Evolutionary conservation across 2,113 vertebrate genomes (phyloP), one percentile per base, ranked within the genome.

Genomic region (Myiagra hebetior): DNA sequence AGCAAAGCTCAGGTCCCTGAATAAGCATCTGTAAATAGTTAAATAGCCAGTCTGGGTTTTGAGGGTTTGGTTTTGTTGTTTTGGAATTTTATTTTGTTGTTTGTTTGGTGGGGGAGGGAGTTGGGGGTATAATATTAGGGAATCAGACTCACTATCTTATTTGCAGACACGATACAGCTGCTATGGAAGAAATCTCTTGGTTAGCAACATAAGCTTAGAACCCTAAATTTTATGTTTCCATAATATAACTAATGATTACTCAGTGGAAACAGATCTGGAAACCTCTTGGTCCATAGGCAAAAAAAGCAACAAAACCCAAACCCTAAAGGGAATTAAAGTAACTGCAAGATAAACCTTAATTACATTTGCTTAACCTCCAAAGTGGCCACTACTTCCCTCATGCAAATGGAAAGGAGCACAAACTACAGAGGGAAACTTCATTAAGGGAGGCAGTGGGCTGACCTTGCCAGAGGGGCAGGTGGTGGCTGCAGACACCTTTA

Each of bases 31-130:
- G 21, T 31, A 91, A 79, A 72, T 85, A 81, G 77, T 33, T 57
- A 89, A 86, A 89, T n/a, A 83, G 18, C 7, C 30, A 44, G 30
- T 12, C 7, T 77, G 37, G 6, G 7, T 8, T 55, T 67, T 30
- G 7, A 49, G 10, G 6, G 2, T 7, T 53, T 91, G 17, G 8
- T 11, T 87, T 83, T 41, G 13, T 28, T 67, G 4, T 5, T 67
- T 44, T 31, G 4, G 9, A 27, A 27, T 3, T 16, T 42, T 20
- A 31, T 75, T n/a, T 7, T 47, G 7, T 50, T 27, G 4, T 14
- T 46, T 21, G 10, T 39, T 55, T n/a, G 39, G 7, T 3, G 1
- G 1, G 8, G 10, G 13, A 49, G 15, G 7, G 3, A 35, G 3
- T 7, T 16, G 18, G 10, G 7, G 2, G 3, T 5, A 5, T 8